phyloP scores from a whole-genome alignment of 2,797 vertebrate genomes.

The Gallirallus australis region DNA sequence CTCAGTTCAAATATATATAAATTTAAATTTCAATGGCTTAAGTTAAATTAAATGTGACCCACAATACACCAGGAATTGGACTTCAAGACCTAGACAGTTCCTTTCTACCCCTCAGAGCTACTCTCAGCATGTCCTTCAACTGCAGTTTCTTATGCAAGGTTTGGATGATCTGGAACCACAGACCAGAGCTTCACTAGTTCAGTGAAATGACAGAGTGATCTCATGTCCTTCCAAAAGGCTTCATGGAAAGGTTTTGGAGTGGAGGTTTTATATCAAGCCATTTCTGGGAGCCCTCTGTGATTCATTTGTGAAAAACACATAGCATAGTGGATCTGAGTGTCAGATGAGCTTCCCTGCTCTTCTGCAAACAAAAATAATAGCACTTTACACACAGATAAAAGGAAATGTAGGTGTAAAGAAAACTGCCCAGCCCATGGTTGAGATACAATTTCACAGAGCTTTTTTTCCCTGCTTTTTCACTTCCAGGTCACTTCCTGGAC shows the following conservation, averaged over 20 bases:
- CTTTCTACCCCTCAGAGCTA: not conserved
- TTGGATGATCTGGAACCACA: not conserved
- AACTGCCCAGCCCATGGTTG: not conserved
- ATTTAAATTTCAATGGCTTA: not conserved
- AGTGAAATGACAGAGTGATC: not conserved
- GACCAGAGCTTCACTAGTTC: not conserved
- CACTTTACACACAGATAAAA: not conserved
- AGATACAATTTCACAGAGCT: not conserved
- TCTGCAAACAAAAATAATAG: not conserved
- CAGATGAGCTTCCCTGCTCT: not conserved
- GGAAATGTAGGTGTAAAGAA: not conserved
- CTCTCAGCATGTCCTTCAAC: not conserved
- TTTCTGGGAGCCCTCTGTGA: not conserved
- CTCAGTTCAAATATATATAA: not conserved
- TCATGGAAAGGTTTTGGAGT: not conserved
- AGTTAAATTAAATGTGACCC: not conserved
- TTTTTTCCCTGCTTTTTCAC: conserved; percentile 2
- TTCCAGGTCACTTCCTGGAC: conserved; percentile 39
- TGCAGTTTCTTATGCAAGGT: not conserved
- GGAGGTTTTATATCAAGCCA: not conserved
- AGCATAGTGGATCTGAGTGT: not conserved
- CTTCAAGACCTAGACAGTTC: not conserved
- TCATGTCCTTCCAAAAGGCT: not conserved
- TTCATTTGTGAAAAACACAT: not conserved
- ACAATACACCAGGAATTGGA: not conserved